Base-by-base conservation (phyloP, 2,888 invertebrate species). In the Tolmerus cingulatus region DNA sequence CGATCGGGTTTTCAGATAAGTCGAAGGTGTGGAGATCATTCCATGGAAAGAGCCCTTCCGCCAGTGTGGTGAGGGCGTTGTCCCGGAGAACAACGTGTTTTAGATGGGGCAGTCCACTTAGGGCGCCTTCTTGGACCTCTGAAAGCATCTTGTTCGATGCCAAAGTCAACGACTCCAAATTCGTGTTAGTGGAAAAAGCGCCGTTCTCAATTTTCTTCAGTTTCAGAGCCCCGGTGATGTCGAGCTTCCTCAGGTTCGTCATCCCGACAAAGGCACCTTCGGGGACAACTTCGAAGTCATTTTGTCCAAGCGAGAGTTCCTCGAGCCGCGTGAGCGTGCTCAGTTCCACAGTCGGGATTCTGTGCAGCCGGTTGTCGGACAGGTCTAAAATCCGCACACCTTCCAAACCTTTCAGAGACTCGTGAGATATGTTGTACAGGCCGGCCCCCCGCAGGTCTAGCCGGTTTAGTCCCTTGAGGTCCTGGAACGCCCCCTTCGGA, bases 401-500 rank as follows among this genome's bases (percentile, higher is more conserved):
- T 88, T 95, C 95, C 87, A 97, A 93, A 78, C 97, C 97, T 88
- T 95, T 94, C 90, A 97, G 96, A 23, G 97, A 96, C 87, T 95
- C 94, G 23, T 95, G 95, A 89, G 96, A 96, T 89, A 97, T 96
- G 90, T 96, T 96, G 87, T 95, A 95, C 89, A 97, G 94, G 23
- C 96, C 96, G 37, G 97, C 97, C 89, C 97, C 96, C 90, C 95
- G 95, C 89, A 97, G 93, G 91, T 97, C 97, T 90, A 97, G 92
- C 16, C 96, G 95, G 1, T 96, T 94, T 30, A 97, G 93, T 88
- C 95, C 95, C 89, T 95, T 95, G 12, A 97, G 94, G 86, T 96
- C 96, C 85, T 95, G 94, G 92, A 97, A 97, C 16, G 96, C 95
- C 89, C 96, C 96, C 89, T 96, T 95, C 9, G 96, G 95, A 87